These are phyloP conservation scores for Drosophila planitibia DNA, from an alignment of 2,888 invertebrate genomes.

Conservation along the genomic window DNA sequence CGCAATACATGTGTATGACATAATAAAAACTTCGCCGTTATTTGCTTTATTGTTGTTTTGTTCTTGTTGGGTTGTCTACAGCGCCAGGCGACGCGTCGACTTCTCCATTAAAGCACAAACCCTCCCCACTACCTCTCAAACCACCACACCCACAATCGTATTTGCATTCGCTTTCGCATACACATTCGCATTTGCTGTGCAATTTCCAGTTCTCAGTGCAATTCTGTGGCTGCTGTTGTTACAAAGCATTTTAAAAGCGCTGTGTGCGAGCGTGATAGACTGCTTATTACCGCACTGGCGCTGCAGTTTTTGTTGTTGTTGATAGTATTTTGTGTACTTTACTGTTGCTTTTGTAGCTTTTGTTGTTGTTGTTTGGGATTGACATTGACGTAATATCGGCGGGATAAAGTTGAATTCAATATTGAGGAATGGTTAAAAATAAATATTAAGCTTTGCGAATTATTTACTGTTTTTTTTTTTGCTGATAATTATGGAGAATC, in stretches of 20 bases:
- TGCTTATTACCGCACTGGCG: constrained; percentile 72
- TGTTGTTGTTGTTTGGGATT: constrained; percentile 21
- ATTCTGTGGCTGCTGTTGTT: constrained; percentile 41
- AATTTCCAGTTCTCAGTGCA: constrained; percentile 30
- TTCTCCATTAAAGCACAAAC: constrained; percentile 46
- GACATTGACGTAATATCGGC: constrained; percentile 71
- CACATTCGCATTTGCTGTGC: constrained; percentile 29
- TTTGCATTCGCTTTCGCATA: constrained; percentile 32
- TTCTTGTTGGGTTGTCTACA: constrained; percentile 31
- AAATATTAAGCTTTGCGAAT: constrained; percentile 10
- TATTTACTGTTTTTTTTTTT: background rate
- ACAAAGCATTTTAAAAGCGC: constrained; percentile 37
- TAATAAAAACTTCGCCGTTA: constrained; percentile 62
- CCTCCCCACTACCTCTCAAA: no score
- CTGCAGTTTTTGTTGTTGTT: constrained; percentile 54
- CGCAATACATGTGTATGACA: constrained; percentile 64
- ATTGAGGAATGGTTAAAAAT: constrained; percentile 14
- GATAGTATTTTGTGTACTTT: constrained; percentile 24
- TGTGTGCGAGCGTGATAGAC: constrained; percentile 47
- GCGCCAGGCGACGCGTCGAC: constrained; percentile 47
- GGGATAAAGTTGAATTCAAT: constrained; percentile 26
- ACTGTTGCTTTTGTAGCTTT: constrained; percentile 36
- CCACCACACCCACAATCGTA: constrained; percentile 12
- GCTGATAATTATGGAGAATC: constrained; percentile 16
- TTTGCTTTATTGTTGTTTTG: constrained; percentile 22